Percentiles rank a stretch among this genome's conserved stretches.
Conservation (phyloP, 2,797 vertebrate species). For the Ambastaia sidthimunki region DNA sequence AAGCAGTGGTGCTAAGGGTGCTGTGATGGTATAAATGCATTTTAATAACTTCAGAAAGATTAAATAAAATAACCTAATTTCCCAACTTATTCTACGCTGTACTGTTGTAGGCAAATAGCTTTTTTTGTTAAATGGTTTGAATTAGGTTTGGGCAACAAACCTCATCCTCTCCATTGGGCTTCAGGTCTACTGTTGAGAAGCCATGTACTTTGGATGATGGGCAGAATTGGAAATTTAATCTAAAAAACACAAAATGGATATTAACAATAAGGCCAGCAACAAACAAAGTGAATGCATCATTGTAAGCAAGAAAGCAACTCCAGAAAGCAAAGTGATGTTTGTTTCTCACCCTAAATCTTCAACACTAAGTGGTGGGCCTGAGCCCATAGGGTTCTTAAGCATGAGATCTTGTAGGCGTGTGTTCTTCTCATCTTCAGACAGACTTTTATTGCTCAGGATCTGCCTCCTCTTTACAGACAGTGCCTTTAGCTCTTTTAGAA, state of each 20-base stretch:
- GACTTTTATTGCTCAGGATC: constrained; percentile 88
- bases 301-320: not conserved
- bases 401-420: constrained; percentile 94
- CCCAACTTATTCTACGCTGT: too few relatives aligned
- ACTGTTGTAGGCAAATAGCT: too few relatives aligned
- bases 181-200: constrained; percentile 96
- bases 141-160: constrained; percentile 72
- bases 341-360: constrained; percentile 93
- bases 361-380: constrained; percentile 90
- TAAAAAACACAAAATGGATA: constrained; percentile 60
- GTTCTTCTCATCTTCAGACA: constrained; percentile 98
- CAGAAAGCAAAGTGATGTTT: not conserved
- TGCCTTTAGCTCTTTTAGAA: constrained; percentile 96
- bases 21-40: too few relatives aligned
- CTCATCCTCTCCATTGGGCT: constrained; percentile 96
- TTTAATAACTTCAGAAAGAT: too few relatives aligned
- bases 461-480: constrained; percentile 92
- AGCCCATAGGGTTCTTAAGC: constrained; percentile 94
- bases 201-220: constrained; percentile 98
- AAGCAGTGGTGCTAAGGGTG: too few relatives aligned
- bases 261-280: not conserved
- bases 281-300: too few relatives aligned
- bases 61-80: too few relatives aligned
- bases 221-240: constrained; percentile 99
- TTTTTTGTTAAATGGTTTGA: too few relatives aligned